Evolutionary conservation across 92 coral and sea anemone species (phyloP), one percentile per base, ranked within the genome.

Genomic region (Porites evermanni): DNA sequence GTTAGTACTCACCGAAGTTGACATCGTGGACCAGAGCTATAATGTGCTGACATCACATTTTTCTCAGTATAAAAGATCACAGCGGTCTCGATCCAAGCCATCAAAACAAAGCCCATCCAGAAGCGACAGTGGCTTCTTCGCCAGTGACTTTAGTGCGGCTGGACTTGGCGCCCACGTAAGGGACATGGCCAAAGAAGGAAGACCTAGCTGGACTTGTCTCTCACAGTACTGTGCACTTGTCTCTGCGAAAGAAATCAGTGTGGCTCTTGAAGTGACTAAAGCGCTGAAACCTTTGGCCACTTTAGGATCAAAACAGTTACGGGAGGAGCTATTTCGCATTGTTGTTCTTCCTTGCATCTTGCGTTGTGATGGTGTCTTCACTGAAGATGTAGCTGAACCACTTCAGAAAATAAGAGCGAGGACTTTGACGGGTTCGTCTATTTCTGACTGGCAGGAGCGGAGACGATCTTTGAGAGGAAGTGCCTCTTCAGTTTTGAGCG

Each of bases 261-360:
- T 94, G 51, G 92, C 98, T 10, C 53, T 93, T 12, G 93, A 84
- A 54, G 93, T 96, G 56, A 81, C 88, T 2, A 93, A 89, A 71
- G 89, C 96, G 1, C 86, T 97, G 65, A 91, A 89, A 83, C 88
- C 96, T 11, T 88, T 97, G 61, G 95, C 95, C 23, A 85, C 73
- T 54, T 64, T 93, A n/a, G 99, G 97, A 1, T 90, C 99, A 13
- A 79, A 80, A n/a, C 67, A 79, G 32, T 72, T 97, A 23, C 92
- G 88, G 63, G 95, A 83, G 24, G 98, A 96, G 32, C 81, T 97
- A 60, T 93, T 97, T 53, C 93, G 92, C 20, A 73, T 91, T 61
- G 92, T 92, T 4, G 87, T 97, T 80, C 80, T 97, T 21, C 99
- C 99, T 24, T 89, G 90, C 64, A 93, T 97, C 13, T 75, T 97